phyloP scores from a whole-genome alignment of 2,888 invertebrate species.

The Lapara coniferarum region DNA sequence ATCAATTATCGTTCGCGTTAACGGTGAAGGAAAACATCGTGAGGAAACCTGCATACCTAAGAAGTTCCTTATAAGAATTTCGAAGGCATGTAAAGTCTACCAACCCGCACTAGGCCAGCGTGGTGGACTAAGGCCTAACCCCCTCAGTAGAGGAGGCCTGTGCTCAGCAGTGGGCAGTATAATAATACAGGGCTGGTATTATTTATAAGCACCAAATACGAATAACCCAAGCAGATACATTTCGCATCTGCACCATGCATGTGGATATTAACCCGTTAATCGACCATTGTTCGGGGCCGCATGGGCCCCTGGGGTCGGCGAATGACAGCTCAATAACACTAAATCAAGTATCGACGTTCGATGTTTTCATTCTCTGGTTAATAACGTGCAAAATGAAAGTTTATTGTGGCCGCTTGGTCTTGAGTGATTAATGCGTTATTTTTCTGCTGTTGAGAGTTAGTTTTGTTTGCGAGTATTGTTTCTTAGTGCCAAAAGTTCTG shows the following conservation, averaged over 20 bases:
- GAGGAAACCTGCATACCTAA: no score
- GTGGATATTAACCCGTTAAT: slow-evolving; percentile 26
- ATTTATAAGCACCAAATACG: no score
- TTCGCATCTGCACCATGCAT: slow-evolving; percentile 10
- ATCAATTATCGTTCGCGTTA: no score
- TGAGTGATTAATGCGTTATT: slow-evolving; percentile 23
- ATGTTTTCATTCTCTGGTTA: slow-evolving; percentile 59
- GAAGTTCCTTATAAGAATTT: no score
- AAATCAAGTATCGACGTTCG: slow-evolving; percentile 66
- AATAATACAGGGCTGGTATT: no score
- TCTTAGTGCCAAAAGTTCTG: background rate
- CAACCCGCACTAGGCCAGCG: no score
- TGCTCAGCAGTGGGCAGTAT: no score
- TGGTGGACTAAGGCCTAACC: no score
- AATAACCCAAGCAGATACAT: background rate
- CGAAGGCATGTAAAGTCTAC: no score
- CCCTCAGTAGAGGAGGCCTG: no score
- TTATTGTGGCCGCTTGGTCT: slow-evolving; percentile 46
- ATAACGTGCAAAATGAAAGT: slow-evolving; percentile 62
- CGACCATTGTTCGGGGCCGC: slow-evolving; percentile 55
- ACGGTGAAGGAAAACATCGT: no score
- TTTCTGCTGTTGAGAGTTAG: background rate
- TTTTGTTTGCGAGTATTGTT: background rate
- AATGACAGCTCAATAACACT: slow-evolving; percentile 77
- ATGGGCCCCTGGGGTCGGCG: slow-evolving; percentile 51